Conservation (phyloP, 2,797 vertebrate genomes). For the Sebastes elongatus region DNA sequence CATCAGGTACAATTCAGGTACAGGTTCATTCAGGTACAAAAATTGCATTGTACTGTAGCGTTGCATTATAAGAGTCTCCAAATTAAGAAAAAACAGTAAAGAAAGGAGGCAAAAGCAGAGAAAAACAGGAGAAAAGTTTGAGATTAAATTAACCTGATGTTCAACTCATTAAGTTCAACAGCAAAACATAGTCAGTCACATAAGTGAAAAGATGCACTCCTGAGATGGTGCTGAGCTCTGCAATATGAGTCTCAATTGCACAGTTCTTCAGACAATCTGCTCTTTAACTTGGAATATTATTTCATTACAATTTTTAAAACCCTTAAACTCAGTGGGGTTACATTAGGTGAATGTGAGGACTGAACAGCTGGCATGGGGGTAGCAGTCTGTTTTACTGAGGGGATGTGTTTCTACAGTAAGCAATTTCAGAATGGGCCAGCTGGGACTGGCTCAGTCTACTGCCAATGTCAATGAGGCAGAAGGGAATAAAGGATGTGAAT, state of each 20-base stretch:
- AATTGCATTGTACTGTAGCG: neutral
- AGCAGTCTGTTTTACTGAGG: slow-evolving; percentile 58
- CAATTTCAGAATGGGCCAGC: slow-evolving; percentile 69
- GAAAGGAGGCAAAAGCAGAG: neutral
- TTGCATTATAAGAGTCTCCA: neutral
- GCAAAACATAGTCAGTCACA: neutral
- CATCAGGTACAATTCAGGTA: too few relatives aligned
- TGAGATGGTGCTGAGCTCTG: neutral
- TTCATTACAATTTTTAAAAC: slow-evolving; percentile 17
- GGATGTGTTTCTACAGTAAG: slow-evolving; percentile 70
- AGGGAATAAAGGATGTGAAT: slow-evolving; percentile 66
- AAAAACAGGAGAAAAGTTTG: neutral
- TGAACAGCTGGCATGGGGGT: slow-evolving; percentile 61
- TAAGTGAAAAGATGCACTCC: neutral
- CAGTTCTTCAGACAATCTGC: slow-evolving; percentile 22
- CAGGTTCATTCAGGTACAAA: slow-evolving; percentile 17
- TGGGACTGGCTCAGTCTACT: slow-evolving; percentile 65
- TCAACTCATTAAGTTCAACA: neutral
- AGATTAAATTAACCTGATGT: neutral
- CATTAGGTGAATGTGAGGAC: slow-evolving; percentile 37
- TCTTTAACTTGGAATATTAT: slow-evolving; percentile 22
- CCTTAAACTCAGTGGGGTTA: slow-evolving; percentile 41
- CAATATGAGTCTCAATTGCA: neutral
- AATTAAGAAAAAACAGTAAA: neutral
- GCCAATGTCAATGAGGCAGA: slow-evolving; percentile 70